These are phyloP conservation scores for Leptura quadrifasciata DNA, from an alignment of 2,888 invertebrate genomes.

Conservation along the genomic window DNA sequence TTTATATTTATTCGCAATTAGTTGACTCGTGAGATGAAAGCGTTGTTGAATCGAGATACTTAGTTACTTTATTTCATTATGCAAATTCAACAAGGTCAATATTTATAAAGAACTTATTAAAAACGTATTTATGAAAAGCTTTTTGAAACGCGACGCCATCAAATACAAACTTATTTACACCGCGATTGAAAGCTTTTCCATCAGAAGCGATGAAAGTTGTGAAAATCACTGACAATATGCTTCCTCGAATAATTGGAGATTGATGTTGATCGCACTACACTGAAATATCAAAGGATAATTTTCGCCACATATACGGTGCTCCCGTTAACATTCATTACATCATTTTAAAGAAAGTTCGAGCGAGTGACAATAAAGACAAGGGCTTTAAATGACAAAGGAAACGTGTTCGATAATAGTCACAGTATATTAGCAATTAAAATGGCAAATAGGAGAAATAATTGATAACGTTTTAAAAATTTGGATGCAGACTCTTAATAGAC, in stretches of 20 bases:
- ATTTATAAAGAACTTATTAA: conserved; percentile 30
- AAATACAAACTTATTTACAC: conserved; percentile 32
- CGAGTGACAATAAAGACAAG: no score
- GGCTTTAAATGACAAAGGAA: no score
- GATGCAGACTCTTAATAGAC: no score
- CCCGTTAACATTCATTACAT: neutral
- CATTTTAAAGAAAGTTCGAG: neutral
- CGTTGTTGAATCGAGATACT: neutral
- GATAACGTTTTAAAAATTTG: no score
- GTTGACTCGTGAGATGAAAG: neutral
- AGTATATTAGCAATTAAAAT: no score
- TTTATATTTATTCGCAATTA: conserved; percentile 4
- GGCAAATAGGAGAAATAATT: no score
- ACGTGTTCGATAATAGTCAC: no score
- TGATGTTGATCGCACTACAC: neutral
- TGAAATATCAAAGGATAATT: neutral
- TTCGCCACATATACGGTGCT: neutral
- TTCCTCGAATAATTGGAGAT: conserved; percentile 23
- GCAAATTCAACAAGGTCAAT: conserved; percentile 25
- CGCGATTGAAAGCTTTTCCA: conserved; percentile 16
- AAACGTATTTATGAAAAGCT: conserved; percentile 22
- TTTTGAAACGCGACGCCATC: neutral
- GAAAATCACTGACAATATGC: conserved; percentile 31
- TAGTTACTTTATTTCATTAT: conserved; percentile 14
- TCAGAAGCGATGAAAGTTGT: conserved; percentile 8